Percentiles rank a stretch among this genome's conserved stretches.
These are phyloP conservation scores for Esox masquinongy DNA, from an alignment of 2,797 vertebrate species.

Conservation along the genomic window DNA sequence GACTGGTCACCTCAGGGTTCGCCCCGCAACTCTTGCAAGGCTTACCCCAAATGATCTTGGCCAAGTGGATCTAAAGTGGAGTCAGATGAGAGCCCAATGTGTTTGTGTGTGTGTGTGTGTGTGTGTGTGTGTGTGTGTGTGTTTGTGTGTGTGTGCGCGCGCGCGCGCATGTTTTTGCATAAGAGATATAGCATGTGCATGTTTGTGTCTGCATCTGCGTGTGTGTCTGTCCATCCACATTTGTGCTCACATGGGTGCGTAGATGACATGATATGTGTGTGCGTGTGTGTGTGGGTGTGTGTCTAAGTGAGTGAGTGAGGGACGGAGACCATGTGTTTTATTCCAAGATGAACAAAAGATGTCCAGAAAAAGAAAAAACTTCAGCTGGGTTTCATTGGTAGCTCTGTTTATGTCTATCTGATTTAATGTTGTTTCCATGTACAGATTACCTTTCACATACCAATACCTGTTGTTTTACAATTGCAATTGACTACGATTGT, in stretches of 20 bases:
- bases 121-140: conserved; percentile 25
- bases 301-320: conserved; percentile 16
- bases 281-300: conserved; percentile 19
- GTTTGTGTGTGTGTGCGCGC: too few relatives aligned
- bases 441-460: conserved; percentile 15
- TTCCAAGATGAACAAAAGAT: conserved; percentile 60
- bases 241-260: conserved; percentile 12
- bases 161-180: conserved; percentile 15
- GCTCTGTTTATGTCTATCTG: conserved; percentile 45
- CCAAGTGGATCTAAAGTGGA: conserved; percentile 38
- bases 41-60: conserved; percentile 61
- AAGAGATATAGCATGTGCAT: neutral
- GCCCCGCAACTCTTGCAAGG: conserved; percentile 36
- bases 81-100: conserved; percentile 29
- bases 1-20: conserved; percentile 55
- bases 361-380: conserved; percentile 41
- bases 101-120: conserved; percentile 25
- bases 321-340: conserved; percentile 43
- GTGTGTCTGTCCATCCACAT: neutral
- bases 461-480: conserved; percentile 16
- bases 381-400: conserved; percentile 66
- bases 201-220: neutral
- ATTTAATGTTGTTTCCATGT: conserved; percentile 53
- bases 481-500: neutral
- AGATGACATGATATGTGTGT: conserved; percentile 13